A percentile compares a stretch with the other conserved stretches of the same genome.
Conservation (phyloP, 2,113 vertebrate genomes). For the Eurystomus gularis region DNA sequence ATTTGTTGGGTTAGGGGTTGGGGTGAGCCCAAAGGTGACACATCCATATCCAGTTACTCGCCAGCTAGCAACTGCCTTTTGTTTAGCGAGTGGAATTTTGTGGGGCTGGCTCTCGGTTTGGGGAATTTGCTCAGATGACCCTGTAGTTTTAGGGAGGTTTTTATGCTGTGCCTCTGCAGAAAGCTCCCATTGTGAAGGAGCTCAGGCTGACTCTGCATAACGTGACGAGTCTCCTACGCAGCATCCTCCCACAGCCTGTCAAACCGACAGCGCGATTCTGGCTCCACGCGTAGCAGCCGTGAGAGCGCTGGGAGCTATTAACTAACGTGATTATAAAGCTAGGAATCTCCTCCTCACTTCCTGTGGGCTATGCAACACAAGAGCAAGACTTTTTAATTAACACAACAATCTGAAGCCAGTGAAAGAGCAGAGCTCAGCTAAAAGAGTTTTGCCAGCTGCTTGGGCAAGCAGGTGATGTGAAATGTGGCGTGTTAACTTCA, state of each 20-base stretch:
- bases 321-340: neutral
- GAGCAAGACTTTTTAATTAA: constrained; percentile 47
- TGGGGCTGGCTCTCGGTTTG: neutral
- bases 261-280: neutral
- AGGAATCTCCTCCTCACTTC: constrained; percentile 40
- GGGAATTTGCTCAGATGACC: neutral
- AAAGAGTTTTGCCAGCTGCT: constrained; percentile 3
- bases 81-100: neutral
- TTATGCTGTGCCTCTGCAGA: neutral
- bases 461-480: constrained; percentile 16
- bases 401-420: neutral
- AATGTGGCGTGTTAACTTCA: neutral
- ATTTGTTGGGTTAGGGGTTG: neutral
- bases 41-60: neutral
- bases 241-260: constrained; percentile 34
- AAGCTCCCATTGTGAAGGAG: constrained; percentile 37
- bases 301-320: constrained; percentile 49
- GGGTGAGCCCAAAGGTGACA: neutral
- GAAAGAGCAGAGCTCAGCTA: constrained; percentile 47
- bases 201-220: constrained; percentile 19
- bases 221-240: neutral
- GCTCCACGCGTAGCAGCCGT: neutral
- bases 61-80: neutral
- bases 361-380: constrained; percentile 18
- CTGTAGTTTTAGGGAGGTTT: constrained; percentile 12